Percentiles rank a stretch among this genome's conserved stretches.
These are phyloP conservation scores for Ceratotherium simum DNA, from an alignment of 2,113 vertebrate genomes.

Conservation along the genomic window DNA sequence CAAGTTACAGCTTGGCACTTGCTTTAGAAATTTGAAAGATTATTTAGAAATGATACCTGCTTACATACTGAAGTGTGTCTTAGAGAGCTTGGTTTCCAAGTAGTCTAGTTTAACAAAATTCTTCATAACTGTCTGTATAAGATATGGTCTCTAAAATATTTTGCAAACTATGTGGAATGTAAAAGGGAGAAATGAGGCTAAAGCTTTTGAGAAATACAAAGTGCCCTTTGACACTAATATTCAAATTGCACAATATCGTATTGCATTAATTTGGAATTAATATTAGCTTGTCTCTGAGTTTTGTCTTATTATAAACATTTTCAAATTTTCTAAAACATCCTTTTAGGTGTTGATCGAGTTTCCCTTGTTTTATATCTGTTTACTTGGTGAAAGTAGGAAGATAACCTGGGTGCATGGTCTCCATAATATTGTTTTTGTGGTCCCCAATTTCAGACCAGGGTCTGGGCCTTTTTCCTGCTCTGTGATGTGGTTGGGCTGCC, in stretches of 20 bases:
- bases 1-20: neutral
- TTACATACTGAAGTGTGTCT: neutral
- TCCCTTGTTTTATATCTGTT: neutral
- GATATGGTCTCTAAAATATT: neutral
- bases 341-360: neutral
- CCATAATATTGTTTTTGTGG: neutral
- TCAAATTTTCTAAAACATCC: neutral
- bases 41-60: neutral
- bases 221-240: neutral
- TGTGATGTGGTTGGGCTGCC: neutral
- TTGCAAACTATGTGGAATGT: neutral
- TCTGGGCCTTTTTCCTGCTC: neutral
- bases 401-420: neutral
- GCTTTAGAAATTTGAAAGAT: neutral
- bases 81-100: neutral
- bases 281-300: neutral
- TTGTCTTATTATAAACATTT: neutral
- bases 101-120: neutral
- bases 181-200: neutral
- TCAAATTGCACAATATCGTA: neutral
- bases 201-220: neutral
- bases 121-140: neutral
- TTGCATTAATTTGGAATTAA: neutral
- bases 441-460: neutral
- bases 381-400: conserved; percentile 2